These are phyloP conservation scores for Oncorhynchus mykiss DNA, from an alignment of 2,113 vertebrate genomes.

Conservation along the genomic window DNA sequence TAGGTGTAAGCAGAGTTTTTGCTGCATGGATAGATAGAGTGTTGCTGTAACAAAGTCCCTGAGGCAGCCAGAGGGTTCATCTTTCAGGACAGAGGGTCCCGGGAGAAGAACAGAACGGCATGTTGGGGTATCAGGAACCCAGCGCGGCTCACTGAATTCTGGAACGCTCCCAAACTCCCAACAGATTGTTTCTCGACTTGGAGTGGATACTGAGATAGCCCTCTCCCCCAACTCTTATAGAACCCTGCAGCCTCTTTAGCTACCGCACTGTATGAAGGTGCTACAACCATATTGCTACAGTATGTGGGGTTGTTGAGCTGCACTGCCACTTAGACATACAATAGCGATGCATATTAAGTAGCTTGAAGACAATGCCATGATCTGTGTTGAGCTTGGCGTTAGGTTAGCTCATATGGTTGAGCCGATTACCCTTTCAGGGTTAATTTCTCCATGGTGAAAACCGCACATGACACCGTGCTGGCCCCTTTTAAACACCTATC, in stretches of 20 bases:
- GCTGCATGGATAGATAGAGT: conserved; percentile 2
- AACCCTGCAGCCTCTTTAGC: background rate
- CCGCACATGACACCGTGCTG: conserved; percentile 32
- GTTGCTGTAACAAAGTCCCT: background rate
- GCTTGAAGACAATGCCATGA: background rate
- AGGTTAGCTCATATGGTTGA: conserved; percentile 16
- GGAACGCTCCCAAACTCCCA: conserved; percentile 19
- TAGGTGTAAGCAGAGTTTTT: conserved; percentile 8
- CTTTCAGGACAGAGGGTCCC: conserved; percentile 21
- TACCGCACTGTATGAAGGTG: background rate
- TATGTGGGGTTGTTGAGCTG: background rate
- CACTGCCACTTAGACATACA: background rate
- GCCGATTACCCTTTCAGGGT: conserved; percentile 41
- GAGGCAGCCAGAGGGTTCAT: background rate
- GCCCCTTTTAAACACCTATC: conserved; percentile 23
- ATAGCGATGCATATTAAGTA: background rate
- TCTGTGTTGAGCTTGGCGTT: conserved; percentile 2
- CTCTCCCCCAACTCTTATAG: background rate
- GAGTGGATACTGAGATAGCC: background rate
- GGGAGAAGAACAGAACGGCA: conserved; percentile 20
- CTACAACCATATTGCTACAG: background rate
- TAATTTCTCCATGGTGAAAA: conserved; percentile 43
- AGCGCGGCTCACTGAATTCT: conserved; percentile 15
- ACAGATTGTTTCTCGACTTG: conserved; percentile 18
- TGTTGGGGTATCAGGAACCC: conserved; percentile 19